Percentiles rank a stretch among this genome's conserved stretches.
phyloP scores from a whole-genome alignment of 2,888 invertebrate genomes.

The Mellilla xanthometata region DNA sequence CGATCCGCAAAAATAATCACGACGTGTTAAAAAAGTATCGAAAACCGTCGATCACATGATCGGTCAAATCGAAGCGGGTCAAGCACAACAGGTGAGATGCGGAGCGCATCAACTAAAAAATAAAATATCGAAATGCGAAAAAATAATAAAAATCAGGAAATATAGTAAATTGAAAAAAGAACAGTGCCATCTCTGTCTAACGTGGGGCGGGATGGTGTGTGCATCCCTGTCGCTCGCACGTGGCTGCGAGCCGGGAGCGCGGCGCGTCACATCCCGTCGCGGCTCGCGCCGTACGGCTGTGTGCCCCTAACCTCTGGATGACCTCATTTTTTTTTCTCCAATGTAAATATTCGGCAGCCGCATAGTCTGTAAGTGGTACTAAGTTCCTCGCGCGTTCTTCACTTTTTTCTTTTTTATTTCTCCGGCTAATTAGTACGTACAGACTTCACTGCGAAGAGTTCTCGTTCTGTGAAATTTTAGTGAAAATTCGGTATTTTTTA shows the following conservation, averaged over 20 bases:
- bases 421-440: conserved; percentile 53
- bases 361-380: conserved; percentile 81
- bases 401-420: conserved; percentile 42
- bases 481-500: conserved; percentile 48
- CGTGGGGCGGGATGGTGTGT: conserved; percentile 30
- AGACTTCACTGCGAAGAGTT: conserved; percentile 51
- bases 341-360: conserved; percentile 82
- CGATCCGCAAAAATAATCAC: conserved; percentile 37
- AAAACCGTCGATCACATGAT: conserved; percentile 71
- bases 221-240: conserved; percentile 69
- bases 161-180: conserved; percentile 82
- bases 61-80: conserved; percentile 77
- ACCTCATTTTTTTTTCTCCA: conserved; percentile 81
- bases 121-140: conserved; percentile 83
- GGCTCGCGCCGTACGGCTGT: conserved; percentile 79
- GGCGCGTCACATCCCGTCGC: conserved; percentile 71
- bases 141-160: conserved; percentile 81
- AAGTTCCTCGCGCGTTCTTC: conserved; percentile 71
- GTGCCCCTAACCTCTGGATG: conserved; percentile 81
- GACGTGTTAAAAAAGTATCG: conserved; percentile 57
- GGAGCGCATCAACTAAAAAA: conserved; percentile 82
- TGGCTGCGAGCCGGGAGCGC: conserved; percentile 54
- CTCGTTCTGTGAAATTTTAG: conserved; percentile 52
- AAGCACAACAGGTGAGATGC: conserved; percentile 81
- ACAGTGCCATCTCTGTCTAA: conserved; percentile 52